Conservation (phyloP, 2,888 invertebrate genomes). For the Dynastes tityus region DNA sequence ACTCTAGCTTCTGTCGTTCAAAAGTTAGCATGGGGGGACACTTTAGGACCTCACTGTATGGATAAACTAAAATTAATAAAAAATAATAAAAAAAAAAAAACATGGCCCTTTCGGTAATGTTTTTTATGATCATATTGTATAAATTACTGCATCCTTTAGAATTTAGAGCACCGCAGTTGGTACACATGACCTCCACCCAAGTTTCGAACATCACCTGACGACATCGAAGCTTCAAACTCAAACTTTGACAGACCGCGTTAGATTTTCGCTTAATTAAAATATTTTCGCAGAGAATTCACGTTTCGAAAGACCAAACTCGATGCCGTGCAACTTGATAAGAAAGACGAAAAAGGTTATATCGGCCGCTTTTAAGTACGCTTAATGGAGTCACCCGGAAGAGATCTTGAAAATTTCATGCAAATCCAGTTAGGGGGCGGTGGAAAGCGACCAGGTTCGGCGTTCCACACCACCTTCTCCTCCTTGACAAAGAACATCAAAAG, state of each 20-base stretch:
- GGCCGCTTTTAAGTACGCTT: slow-evolving; percentile 32
- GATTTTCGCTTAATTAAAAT: slow-evolving; percentile 13
- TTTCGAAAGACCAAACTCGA: not conserved
- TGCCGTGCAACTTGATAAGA: not conserved
- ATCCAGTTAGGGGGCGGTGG: slow-evolving; percentile 25
- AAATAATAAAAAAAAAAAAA: too few relatives aligned
- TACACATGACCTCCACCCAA: too few relatives aligned
- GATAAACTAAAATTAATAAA: too few relatives aligned
- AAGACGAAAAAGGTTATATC: slow-evolving; percentile 15
- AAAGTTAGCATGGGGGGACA: too few relatives aligned
- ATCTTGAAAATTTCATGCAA: slow-evolving; percentile 46
- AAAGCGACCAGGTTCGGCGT: too few relatives aligned
- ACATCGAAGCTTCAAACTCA: not conserved
- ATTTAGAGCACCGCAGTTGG: not conserved
- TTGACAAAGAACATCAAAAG: slow-evolving; percentile 46
- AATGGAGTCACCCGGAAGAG: slow-evolving; percentile 42
- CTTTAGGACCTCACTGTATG: too few relatives aligned
- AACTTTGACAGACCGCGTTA: not conserved
- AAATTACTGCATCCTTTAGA: too few relatives aligned
- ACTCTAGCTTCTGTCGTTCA: too few relatives aligned
- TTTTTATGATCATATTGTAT: too few relatives aligned
- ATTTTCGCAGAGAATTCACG: not conserved
- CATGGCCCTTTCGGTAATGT: too few relatives aligned
- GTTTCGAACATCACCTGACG: too few relatives aligned
- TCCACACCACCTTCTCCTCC: not conserved